phyloP scores from a whole-genome alignment of 2,113 vertebrate genomes.

The Petrocephalus zakoni region DNA sequence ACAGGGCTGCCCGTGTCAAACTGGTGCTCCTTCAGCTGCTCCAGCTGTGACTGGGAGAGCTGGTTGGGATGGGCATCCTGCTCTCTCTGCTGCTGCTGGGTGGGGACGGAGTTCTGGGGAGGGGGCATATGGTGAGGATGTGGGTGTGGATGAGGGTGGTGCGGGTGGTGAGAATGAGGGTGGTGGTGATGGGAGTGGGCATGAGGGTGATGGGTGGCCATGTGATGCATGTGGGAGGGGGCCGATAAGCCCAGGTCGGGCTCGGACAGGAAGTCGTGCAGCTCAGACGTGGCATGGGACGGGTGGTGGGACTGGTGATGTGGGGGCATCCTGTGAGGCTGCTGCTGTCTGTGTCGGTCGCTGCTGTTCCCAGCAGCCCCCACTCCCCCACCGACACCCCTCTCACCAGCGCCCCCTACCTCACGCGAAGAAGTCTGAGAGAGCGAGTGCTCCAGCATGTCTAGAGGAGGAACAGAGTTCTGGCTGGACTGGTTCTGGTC shows the following conservation, averaged over 20 bases:
- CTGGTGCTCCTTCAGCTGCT: conserved; percentile 73
- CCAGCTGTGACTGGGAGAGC: conserved; percentile 60
- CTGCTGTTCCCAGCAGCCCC: conserved; percentile 33
- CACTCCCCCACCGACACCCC: conserved; percentile 44
- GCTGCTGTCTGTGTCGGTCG: conserved; percentile 54
- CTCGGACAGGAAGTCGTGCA: conserved; percentile 66
- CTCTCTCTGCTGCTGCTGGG: conserved; percentile 48
- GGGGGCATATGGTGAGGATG: conserved; percentile 58
- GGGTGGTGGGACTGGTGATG: conserved; percentile 52
- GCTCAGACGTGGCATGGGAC: conserved; percentile 58
- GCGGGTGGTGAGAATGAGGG: conserved; percentile 2
- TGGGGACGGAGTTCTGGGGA: conserved; percentile 44
- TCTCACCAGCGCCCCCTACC: conserved; percentile 50
- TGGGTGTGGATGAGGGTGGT: conserved; percentile 37
- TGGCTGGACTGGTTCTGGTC: conserved; percentile 57
- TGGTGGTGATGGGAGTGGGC: conserved; percentile 57
- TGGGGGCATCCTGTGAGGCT: conserved; percentile 57
- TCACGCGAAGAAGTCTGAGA: conserved; percentile 58
- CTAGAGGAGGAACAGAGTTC: conserved; percentile 65
- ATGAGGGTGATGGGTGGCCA: conserved; percentile 49
- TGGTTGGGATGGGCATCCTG: conserved; percentile 52
- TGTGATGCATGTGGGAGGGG: conserved; percentile 61
- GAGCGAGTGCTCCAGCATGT: conserved; percentile 69
- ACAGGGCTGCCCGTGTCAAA: conserved; percentile 72
- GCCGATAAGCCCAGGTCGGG: conserved; percentile 58